phyloP scores from a whole-genome alignment of 2,797 vertebrate species.

The Anableps anableps region DNA sequence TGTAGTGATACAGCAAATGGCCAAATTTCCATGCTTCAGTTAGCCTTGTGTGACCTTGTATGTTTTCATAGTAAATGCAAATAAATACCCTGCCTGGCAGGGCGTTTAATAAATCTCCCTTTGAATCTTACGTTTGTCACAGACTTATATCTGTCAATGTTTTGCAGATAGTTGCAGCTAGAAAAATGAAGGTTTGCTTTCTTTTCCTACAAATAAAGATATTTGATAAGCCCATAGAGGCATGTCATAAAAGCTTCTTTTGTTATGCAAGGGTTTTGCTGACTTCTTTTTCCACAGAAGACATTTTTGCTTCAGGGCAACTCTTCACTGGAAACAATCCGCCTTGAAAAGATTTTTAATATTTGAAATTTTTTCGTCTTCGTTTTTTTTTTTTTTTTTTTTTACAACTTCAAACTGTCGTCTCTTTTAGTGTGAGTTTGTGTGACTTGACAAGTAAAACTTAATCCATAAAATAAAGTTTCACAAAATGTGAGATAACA shows the following conservation, averaged over 20 bases:
- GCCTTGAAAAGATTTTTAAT: background rate
- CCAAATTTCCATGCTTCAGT: conserved; percentile 68
- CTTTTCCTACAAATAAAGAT: background rate
- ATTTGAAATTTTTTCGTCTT: too few relatives aligned
- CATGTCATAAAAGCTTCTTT: background rate
- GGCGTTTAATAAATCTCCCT: conserved; percentile 60
- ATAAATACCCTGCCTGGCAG: conserved; percentile 72
- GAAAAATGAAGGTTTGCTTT: background rate
- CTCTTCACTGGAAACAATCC: background rate
- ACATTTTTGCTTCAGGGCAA: background rate
- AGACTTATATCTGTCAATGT: background rate
- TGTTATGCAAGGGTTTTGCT: background rate
- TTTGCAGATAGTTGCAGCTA: background rate
- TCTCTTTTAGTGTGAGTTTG: too few relatives aligned
- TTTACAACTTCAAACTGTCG: background rate
- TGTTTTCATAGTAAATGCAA: conserved; percentile 79
- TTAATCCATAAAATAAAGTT: background rate
- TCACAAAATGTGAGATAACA: background rate
- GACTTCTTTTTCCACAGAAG: background rate
- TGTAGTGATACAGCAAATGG: conserved; percentile 65
- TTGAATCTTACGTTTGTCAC: conserved; percentile 19
- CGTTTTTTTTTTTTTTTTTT: too few relatives aligned
- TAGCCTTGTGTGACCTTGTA: conserved; percentile 76
- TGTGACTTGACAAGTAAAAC: background rate
- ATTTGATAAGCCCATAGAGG: background rate